Percentiles rank a stretch among this genome's conserved stretches.
Conservation (phyloP, 2,113 vertebrate species). For the Protobothrops mucrosquamatus region DNA sequence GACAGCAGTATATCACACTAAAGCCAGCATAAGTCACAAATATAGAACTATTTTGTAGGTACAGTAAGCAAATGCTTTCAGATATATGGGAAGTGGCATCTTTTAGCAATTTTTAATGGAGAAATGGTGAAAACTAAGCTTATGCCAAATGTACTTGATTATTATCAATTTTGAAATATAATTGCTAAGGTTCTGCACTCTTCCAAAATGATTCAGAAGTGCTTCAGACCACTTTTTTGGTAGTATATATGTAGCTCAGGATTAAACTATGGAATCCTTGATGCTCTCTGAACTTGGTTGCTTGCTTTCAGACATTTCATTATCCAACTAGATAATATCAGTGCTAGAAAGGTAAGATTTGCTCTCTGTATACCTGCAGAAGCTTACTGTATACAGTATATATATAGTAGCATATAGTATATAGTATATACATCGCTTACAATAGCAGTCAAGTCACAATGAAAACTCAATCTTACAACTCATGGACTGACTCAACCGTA, state of each 20-base stretch:
- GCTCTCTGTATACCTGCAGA: not conserved
- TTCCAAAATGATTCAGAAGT: not conserved
- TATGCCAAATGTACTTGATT: not conserved
- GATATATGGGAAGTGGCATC: not conserved
- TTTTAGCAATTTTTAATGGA: not conserved
- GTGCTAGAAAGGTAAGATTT: not conserved
- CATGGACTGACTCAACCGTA: not conserved
- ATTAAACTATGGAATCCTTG: not conserved
- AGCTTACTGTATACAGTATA: not conserved
- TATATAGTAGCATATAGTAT: not conserved
- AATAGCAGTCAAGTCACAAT: not conserved
- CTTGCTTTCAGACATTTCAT: not conserved
- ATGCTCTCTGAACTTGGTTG: not conserved
- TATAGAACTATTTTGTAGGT: not conserved
- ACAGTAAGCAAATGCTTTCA: not conserved
- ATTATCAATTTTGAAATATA: not conserved
- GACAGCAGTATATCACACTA: slow-evolving; percentile 44
- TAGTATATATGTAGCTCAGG: not conserved
- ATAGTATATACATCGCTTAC: not conserved
- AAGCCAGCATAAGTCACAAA: not conserved
- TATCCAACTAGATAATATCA: not conserved
- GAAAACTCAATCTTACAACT: not conserved
- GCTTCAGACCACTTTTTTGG: not conserved
- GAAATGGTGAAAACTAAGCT: not conserved
- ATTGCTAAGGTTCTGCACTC: not conserved